phyloP scores from a whole-genome alignment of 2,797 vertebrate species.

The Nannoperca australis region DNA sequence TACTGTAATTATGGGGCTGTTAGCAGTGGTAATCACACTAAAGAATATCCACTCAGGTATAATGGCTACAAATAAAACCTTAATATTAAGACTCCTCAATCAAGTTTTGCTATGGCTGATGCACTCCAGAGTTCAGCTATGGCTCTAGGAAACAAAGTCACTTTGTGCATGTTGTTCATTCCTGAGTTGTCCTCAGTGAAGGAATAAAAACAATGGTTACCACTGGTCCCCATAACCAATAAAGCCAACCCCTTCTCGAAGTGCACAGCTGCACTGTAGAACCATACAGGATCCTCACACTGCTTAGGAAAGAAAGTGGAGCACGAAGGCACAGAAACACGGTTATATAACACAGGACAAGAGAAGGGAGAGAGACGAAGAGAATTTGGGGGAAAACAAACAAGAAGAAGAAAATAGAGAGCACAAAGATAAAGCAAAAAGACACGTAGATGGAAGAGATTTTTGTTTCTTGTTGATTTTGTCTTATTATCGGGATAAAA shows the following conservation, averaged over 20 bases:
- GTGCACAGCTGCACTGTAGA: slow-evolving; percentile 13
- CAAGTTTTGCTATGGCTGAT: slow-evolving; percentile 25
- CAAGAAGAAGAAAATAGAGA: not conserved
- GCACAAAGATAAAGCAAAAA: not conserved
- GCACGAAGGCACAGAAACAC: slow-evolving; percentile 48
- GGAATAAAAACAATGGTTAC: slow-evolving; percentile 18
- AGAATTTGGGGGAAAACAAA: slow-evolving; percentile 29
- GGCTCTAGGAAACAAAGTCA: slow-evolving; percentile 47
- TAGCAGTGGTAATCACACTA: not conserved
- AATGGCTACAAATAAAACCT: slow-evolving; percentile 1
- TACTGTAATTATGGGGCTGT: not conserved
- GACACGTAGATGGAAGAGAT: not conserved
- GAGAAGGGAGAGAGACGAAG: slow-evolving; percentile 18
- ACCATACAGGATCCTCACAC: slow-evolving; percentile 11
- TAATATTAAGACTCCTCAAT: slow-evolving; percentile 8
- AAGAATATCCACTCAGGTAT: slow-evolving; percentile 9
- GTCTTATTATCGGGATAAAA: not conserved
- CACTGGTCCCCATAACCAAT: slow-evolving; percentile 20
- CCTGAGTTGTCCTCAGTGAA: slow-evolving; percentile 12
- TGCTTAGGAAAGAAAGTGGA: slow-evolving; percentile 55
- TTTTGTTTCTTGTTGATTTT: not conserved
- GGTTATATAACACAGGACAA: slow-evolving; percentile 55
- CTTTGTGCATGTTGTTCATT: slow-evolving; percentile 15
- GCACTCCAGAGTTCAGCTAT: slow-evolving; percentile 33
- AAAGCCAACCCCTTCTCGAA: slow-evolving; percentile 4